Evolutionary conservation across 2,113 vertebrate species (phyloP), one percentile per base, ranked within the genome.

Genomic region (Dryoscopus gambensis): DNA sequence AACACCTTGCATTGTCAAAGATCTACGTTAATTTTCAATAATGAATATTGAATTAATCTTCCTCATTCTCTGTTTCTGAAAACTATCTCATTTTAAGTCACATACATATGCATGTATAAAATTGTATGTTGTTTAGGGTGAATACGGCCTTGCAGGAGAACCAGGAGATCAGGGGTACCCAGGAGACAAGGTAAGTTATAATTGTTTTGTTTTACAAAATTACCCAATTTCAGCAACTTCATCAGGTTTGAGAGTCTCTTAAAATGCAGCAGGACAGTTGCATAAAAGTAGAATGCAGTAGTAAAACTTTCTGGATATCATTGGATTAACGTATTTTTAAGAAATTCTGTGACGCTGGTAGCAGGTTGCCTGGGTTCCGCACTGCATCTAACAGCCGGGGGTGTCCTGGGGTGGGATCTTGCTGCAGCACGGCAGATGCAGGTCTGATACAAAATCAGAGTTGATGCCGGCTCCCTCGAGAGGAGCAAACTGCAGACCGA

Each of bases 161-260:
- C 98, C 97, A 44, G 99, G 99, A 98, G 99, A 99, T 65, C 95
- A 85, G 42, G 99, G 99, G 11, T 99, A 98, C 97, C 98, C 98
- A 78, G 99, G 99, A 86, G 99, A 99, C 96, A 99, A 99, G 99
- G 99, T 99, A 98, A 81, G 88, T 60, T 74, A 22, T 19, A 71
- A 60, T 35, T 53, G 16, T 13, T 10, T 40, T 71, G 7, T 78
- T 96, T 68, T 35, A 71, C 18, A 46, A 35, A 70, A 46, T 42
- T 57, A 9, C 35, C 28, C 13, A 15, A 8, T 56, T 57, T 85
- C 42, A 77, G 33, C 15, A 39, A 27, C 14, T 85, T 79, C 1
- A 1, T 33, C 65, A 77, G 33, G 30, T 6, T 62, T 92, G 21
- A 20, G 20, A 68, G 14, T 63, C 35, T 87, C 44, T 86, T 71